Conservation (phyloP, 2,113 vertebrate genomes). For the Phycodurus eques region DNA sequence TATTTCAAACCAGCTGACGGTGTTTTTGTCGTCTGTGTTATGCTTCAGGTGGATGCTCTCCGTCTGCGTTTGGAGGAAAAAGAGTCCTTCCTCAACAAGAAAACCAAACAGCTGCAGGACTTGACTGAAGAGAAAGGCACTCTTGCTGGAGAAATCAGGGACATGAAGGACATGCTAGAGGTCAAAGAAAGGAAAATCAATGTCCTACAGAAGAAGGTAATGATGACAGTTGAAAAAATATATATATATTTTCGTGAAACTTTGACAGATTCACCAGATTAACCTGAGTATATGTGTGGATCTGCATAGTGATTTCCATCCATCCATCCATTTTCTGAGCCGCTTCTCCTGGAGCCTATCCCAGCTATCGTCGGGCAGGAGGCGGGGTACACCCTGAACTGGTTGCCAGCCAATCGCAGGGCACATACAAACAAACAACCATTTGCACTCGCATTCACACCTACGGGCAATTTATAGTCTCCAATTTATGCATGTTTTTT, state of each 20-base stretch:
- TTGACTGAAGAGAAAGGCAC: constrained; percentile 98
- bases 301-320: neutral
- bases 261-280: neutral
- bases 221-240: neutral
- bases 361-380: too few relatives aligned
- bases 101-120: constrained; percentile 98
- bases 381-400: too few relatives aligned
- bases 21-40: neutral
- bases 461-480: too few relatives aligned
- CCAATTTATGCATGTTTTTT: too few relatives aligned
- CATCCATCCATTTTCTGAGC: too few relatives aligned
- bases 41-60: constrained; percentile 89
- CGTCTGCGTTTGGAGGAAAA: constrained; percentile 96
- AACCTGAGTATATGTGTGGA: neutral
- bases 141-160: constrained; percentile 92
- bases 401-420: too few relatives aligned
- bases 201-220: constrained; percentile 97
- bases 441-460: too few relatives aligned
- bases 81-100: constrained; percentile 97
- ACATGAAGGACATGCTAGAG: constrained; percentile 99
- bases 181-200: constrained; percentile 99
- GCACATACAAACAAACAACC: too few relatives aligned
- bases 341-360: too few relatives aligned
- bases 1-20: constrained; percentile 19
- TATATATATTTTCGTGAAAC: neutral